Base-by-base conservation (phyloP, 1,140 invertebrate species). In the Aphaenogaster ashmeadi region DNA sequence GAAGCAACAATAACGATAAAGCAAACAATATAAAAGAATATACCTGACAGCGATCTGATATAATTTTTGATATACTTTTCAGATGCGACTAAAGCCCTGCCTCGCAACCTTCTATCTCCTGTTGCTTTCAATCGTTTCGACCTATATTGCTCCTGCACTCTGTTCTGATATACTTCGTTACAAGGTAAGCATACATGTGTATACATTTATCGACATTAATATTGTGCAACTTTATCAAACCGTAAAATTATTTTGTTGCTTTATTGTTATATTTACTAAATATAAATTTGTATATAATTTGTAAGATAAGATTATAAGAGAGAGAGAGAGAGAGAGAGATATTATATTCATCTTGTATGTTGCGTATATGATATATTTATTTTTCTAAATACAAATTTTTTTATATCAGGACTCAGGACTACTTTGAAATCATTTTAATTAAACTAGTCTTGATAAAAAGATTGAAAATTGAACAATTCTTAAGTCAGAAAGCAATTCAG, bases 71-170 rank as follows among this genome's bases (percentile, higher is more conserved):
- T 74, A 38, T 75, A 75, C 33, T 75, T 91, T 89, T 85, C 81
- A 90, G 89, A 90, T 90, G 89, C 87, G 80, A 81, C 89, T 81
- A 38, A 88, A 81, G 60, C 41, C 75, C 44, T 78, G 77, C 38
- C 41, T 69, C 74, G 54, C 67, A 47, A 36, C 86, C 41, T 74
- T 86, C 36, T 71, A 74, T 58, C 41, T 90, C 67, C 62, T 90
- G 50, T 54, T 90, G 69, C 62, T 88, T 69, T 90, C 79, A 60
- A 90, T 90, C 86, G 67, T 69, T 44, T 84, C 89, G 52, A 87
- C 50, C 33, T 90, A 75, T 44, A 79, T 90, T 21, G 50, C 56
- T 0, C 77, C 86, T 9, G 80, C 74, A 27, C 67, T 77, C 9
- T 56, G 89, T 52, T 86, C 84, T 79, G 75, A 79, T 77, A 52